A percentile compares a stretch with the other conserved stretches of the same genome.
phyloP scores from a whole-genome alignment of 2,113 vertebrate species.

The Oncorhynchus mykiss region DNA sequence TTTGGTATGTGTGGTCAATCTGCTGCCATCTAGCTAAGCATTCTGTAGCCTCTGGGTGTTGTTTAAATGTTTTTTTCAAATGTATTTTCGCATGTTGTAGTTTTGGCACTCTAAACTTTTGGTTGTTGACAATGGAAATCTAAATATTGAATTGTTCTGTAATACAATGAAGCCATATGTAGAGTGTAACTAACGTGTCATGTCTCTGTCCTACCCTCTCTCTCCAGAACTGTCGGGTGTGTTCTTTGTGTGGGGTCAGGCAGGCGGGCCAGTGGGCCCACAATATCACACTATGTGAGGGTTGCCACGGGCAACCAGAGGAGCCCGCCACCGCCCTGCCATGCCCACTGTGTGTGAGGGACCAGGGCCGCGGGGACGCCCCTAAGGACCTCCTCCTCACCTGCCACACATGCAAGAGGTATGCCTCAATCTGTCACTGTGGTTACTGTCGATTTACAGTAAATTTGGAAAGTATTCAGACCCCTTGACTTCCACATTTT shows the following conservation, averaged over 20 bases:
- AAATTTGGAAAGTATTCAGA: too few species aligned
- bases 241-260: slow-evolving; percentile 85
- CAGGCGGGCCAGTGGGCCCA: slow-evolving; percentile 90
- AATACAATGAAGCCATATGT: background rate
- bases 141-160: too few species aligned
- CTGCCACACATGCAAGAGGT: slow-evolving; percentile 69
- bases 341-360: slow-evolving; percentile 86
- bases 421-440: background rate
- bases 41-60: too few species aligned
- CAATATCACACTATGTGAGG: slow-evolving; percentile 86
- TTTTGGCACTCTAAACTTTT: too few species aligned
- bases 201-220: background rate
- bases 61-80: too few species aligned
- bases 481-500: too few species aligned
- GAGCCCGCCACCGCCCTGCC: slow-evolving; percentile 58
- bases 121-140: too few species aligned
- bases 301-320: slow-evolving; percentile 73
- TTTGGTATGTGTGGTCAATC: too few species aligned
- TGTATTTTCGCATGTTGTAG: too few species aligned
- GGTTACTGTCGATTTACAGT: background rate
- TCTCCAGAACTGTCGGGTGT: slow-evolving; percentile 80
- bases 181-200: background rate
- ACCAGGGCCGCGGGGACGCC: slow-evolving; percentile 72
- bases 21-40: too few species aligned
- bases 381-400: slow-evolving; percentile 76